Evolutionary conservation across 2,797 vertebrate genomes (phyloP), one percentile per base, ranked within the genome.

Genomic region (Myiothlypis chrysogaster): DNA sequence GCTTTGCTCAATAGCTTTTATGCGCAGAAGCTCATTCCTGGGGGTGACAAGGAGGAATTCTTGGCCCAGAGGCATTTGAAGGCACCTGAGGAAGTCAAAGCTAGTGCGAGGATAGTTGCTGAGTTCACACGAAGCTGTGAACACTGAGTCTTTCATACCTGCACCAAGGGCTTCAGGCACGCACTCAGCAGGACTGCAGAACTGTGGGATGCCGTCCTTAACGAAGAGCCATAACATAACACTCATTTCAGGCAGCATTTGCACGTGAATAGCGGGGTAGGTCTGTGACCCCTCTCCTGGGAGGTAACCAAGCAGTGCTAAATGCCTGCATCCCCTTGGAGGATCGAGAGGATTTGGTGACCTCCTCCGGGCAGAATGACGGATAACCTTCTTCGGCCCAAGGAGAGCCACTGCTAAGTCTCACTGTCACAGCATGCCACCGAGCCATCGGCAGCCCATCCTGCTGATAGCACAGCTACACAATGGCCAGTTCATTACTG

Each of bases 401-500:
- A 66, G 72, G 52, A 91, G 32, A 72, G 65, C 37, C 66, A 10
- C n/a, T 1, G 6, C 37, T 37, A 23, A 52, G 27, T 68, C 72
- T 65, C 27, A 0, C 68, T 75, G 65, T 78, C 96, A 81, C 91
- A 92, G 83, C 89, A 64, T 37, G 91, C 47, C 55, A 35, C 46
- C 0, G 1, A 90, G 83, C 37, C 82, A 19, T 0, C n/a, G 41
- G 87, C 76, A 87, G 64, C 43, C 76, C n/a, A 32, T 68, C 85
- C 94, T 88, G 91, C 95, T 89, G 85, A 90, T 9, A 83, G 69
- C n/a, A 23, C 49, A 69, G 43, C 49, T 49, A 15, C 25, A 76
- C 88, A 95, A 88, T 41, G 56, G 46, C 52, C 82, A 39, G 76
- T 77, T 95, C 83, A 77, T 91, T 86, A 76, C 66, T 70, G 37